phyloP scores from a whole-genome alignment of 2,113 vertebrate species.

The Panurus biarmicus region DNA sequence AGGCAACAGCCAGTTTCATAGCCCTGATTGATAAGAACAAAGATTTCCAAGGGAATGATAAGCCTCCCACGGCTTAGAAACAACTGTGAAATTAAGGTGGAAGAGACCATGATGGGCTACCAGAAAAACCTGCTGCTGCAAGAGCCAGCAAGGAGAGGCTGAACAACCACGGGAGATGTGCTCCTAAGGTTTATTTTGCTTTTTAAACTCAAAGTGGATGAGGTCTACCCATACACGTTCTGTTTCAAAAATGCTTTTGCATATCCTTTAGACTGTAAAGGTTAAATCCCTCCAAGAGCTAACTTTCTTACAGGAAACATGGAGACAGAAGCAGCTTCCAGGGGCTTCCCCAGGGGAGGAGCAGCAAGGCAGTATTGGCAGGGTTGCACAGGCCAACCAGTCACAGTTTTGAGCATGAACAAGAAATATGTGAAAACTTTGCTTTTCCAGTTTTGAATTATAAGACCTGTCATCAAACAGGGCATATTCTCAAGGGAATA shows the following conservation, averaged over 20 bases:
- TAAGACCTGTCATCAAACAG: not conserved
- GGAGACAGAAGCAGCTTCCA: not conserved
- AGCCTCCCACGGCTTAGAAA: not conserved
- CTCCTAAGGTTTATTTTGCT: not conserved
- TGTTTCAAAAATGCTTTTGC: not conserved
- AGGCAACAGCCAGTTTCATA: not conserved
- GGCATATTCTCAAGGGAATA: not conserved
- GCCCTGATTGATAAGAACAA: not conserved
- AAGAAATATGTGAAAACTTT: not conserved
- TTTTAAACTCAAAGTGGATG: not conserved
- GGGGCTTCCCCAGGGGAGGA: not conserved
- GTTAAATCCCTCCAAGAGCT: not conserved
- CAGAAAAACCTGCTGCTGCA: not conserved
- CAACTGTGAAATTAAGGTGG: not conserved
- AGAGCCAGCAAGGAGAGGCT: not conserved
- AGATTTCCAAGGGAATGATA: not conserved
- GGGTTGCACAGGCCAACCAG: not conserved
- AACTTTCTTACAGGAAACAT: not conserved
- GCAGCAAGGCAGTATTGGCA: not conserved
- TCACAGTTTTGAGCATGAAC: not conserved
- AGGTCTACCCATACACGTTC: not conserved
- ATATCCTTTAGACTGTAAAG: not conserved
- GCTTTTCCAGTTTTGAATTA: not conserved
- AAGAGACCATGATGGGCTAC: not conserved
- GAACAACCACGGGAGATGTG: not conserved